Percentiles rank a stretch among this genome's conserved stretches.
Evolutionary conservation across 2,113 vertebrate genomes (phyloP).

Genomic region (Charina bottae): DNA sequence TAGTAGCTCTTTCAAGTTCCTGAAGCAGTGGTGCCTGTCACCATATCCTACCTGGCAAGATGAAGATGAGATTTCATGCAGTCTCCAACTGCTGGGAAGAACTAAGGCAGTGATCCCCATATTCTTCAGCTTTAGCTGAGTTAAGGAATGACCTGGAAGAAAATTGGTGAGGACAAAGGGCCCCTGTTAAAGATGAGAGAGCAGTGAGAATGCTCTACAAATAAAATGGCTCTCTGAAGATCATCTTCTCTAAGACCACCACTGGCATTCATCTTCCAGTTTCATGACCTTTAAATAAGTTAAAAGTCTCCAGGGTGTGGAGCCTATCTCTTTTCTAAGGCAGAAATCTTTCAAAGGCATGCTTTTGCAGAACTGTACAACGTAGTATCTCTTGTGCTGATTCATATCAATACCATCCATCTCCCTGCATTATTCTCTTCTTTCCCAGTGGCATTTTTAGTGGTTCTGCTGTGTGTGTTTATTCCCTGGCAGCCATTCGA

Average conservation of each 20-base stretch:
- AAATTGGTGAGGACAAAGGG: background rate
- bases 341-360: background rate
- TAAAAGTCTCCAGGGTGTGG: background rate
- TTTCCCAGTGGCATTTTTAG: constrained; percentile 77
- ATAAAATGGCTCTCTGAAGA: background rate
- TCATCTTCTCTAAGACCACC: background rate
- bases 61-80: background rate
- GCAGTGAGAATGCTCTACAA: background rate
- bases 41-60: background rate
- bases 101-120: background rate
- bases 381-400: background rate
- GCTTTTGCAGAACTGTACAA: background rate
- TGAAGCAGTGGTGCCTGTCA: background rate
- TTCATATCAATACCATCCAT: no score
- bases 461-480: constrained; percentile 82
- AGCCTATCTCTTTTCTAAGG: background rate
- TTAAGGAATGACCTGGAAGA: background rate
- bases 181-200: background rate
- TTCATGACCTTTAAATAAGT: background rate
- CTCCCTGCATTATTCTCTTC: background rate
- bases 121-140: background rate
- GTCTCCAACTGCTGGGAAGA: background rate
- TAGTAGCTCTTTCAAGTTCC: background rate
- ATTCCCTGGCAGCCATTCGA: constrained; percentile 81
- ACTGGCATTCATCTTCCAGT: background rate